A percentile compares a stretch with the other conserved stretches of the same genome.
These are phyloP conservation scores for Acanthurus tractus DNA, from an alignment of 2,797 vertebrate species.

Conservation along the genomic window DNA sequence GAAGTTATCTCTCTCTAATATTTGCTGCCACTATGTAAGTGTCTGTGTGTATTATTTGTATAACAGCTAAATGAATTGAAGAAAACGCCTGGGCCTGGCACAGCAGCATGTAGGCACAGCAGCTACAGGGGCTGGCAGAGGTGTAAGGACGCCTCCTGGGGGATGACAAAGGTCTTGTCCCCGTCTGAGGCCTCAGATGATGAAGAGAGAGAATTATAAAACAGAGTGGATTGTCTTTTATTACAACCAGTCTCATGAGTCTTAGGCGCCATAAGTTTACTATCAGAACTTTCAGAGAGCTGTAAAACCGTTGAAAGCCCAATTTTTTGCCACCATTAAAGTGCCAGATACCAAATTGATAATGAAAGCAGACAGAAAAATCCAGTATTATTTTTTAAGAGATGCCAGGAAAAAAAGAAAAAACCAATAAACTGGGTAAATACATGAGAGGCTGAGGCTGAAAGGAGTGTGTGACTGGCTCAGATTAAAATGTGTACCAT, in stretches of 20 bases:
- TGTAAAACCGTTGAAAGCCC: conserved; percentile 28
- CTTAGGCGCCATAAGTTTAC: conserved; percentile 20
- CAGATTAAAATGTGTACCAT: conserved; percentile 7
- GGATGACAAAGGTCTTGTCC: conserved; percentile 14
- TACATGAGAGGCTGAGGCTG: conserved; percentile 17
- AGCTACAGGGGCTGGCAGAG: conserved; percentile 41
- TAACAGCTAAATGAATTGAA: conserved; percentile 6
- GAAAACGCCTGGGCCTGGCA: background rate
- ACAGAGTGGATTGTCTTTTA: conserved; percentile 38
- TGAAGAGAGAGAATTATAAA: conserved; percentile 48
- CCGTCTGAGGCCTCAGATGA: conserved; percentile 36
- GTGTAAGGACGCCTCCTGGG: conserved; percentile 16
- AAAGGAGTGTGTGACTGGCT: conserved; percentile 16
- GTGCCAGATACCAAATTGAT: conserved; percentile 32
- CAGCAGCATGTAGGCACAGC: conserved; percentile 11
- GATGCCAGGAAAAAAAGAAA: conserved; percentile 23
- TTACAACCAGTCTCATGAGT: conserved; percentile 39
- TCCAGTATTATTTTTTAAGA: conserved; percentile 22
- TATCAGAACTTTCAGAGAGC: conserved; percentile 50
- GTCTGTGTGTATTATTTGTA: conserved; percentile 4
- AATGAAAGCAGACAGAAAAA: conserved; percentile 35
- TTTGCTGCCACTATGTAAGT: conserved; percentile 20
- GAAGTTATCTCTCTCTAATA: conserved; percentile 1
- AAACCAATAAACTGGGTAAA: conserved; percentile 8
- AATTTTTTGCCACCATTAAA: conserved; percentile 23